Base-by-base conservation (phyloP, 2,113 vertebrate genomes). In the Formicarius rufipectus region DNA sequence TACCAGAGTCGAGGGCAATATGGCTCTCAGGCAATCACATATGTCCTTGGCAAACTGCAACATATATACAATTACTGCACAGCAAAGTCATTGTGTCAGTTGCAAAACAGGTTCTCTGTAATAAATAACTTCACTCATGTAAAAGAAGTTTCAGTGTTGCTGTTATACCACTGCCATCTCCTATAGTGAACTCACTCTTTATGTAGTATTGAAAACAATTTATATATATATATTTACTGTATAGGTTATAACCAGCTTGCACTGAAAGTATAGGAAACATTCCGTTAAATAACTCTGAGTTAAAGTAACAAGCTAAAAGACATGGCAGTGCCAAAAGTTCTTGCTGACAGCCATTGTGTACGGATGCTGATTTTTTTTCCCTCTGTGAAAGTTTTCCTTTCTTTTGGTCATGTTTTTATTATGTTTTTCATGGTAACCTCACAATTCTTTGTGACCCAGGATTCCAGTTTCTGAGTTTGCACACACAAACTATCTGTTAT, bases 1-100 rank as follows among this genome's bases (percentile, higher is more conserved):
- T 96, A 85, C 87, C 75, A 96, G 90, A 93, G 95, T 39, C 74
- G 97, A 97, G 93, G 92, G 91, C 91, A 95, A 97, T 94, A 94
- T 93, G 16, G 74, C 91, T 97, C 93, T 87, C 81, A n/a, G 87
- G 86, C 59, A 94, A 93, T 95, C 95, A 47, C 18, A 18, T 76
- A 90, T 58, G 93, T 96, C 96, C 95, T 91, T 85, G 90, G 94
- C 93, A 80, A 88, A 95, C 93, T 90, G 91, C 96, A 96, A 19
- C 50, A 60, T 81, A 88, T 55, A 84, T 45, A 64, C 95, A 93
- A 80, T 89, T 93, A 73, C 83, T 75, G 78, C 89, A 78, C 47
- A 67, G 88, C 74, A 95, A 96, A 94, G 86, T 55, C 76, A 91
- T 88, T 81, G 67, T 67, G 72, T 44, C 37, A 71, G 81, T 78